Conservation (phyloP, 2,888 invertebrate genomes). For the Synanthedon andrenaeformis region DNA sequence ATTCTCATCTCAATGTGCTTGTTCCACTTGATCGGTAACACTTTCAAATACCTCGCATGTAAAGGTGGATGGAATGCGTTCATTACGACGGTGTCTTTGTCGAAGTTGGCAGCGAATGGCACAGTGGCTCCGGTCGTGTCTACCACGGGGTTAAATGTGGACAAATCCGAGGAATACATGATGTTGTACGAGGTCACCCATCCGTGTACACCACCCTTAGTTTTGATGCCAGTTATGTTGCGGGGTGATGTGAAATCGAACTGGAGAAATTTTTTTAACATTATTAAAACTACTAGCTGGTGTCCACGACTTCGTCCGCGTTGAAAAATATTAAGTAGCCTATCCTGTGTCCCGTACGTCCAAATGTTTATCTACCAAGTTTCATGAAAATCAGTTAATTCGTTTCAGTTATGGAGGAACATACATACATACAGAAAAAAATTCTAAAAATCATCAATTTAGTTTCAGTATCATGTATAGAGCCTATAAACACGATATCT, state of each 20-base stretch:
- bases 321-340: too few relatives aligned
- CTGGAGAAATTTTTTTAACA: slow-evolving; percentile 33
- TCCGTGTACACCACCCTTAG: slow-evolving; percentile 76
- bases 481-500: too few relatives aligned
- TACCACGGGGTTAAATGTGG: slow-evolving; percentile 77
- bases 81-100: slow-evolving; percentile 69
- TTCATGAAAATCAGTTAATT: too few relatives aligned
- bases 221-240: slow-evolving; percentile 82
- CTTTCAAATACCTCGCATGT: slow-evolving; percentile 76
- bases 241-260: slow-evolving; percentile 83
- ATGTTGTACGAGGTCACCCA: slow-evolving; percentile 84
- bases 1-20: slow-evolving; percentile 78
- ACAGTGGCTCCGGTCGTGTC: slow-evolving; percentile 62
- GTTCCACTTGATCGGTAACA: slow-evolving; percentile 81
- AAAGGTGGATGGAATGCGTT: slow-evolving; percentile 81
- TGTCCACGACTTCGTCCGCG: too few relatives aligned
- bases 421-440: too few relatives aligned
- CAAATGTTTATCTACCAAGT: too few relatives aligned
- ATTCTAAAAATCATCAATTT: too few relatives aligned
- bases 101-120: slow-evolving; percentile 80
- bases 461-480: too few relatives aligned
- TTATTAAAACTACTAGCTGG: not conserved
- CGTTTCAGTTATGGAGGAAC: too few relatives aligned
- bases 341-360: too few relatives aligned
- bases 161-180: slow-evolving; percentile 78